phyloP scores from a whole-genome alignment of 2,888 invertebrate species.

The Alsophila aescularia region DNA sequence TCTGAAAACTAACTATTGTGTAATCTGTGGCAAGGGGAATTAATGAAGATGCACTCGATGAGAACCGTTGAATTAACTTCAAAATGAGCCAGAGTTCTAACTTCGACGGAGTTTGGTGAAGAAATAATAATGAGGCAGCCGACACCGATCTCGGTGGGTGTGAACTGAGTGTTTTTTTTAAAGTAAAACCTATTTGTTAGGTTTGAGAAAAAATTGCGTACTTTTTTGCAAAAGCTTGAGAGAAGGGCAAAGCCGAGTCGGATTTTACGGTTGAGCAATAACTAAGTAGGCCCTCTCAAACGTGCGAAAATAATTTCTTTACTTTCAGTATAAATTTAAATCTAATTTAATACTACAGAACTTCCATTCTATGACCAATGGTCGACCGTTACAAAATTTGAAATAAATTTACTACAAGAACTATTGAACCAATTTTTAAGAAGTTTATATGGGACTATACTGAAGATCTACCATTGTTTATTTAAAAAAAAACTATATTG shows the following conservation, averaged over 20 bases:
- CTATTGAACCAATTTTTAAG: no score
- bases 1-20: slow-evolving; percentile 29
- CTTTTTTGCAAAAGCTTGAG: background rate
- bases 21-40: slow-evolving; percentile 46
- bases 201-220: background rate
- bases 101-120: slow-evolving; percentile 56
- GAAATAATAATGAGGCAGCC: slow-evolving; percentile 66
- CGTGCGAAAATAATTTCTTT: background rate
- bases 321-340: background rate
- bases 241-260: no score
- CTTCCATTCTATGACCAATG: no score
- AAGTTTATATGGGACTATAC: no score
- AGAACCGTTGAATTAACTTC: slow-evolving; percentile 75
- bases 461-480: no score
- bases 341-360: background rate
- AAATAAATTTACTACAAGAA: no score
- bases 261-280: no score
- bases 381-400: no score
- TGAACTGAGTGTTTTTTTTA: slow-evolving; percentile 33
- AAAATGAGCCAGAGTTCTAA: slow-evolving; percentile 62
- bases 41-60: slow-evolving; percentile 70
- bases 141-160: no score
- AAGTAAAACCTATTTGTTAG: slow-evolving; percentile 24
- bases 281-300: background rate
- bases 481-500: no score